Evolutionary conservation across 2,113 vertebrate species (phyloP), one percentile per base, ranked within the genome.

Genomic region (Lucifuga dentata): DNA sequence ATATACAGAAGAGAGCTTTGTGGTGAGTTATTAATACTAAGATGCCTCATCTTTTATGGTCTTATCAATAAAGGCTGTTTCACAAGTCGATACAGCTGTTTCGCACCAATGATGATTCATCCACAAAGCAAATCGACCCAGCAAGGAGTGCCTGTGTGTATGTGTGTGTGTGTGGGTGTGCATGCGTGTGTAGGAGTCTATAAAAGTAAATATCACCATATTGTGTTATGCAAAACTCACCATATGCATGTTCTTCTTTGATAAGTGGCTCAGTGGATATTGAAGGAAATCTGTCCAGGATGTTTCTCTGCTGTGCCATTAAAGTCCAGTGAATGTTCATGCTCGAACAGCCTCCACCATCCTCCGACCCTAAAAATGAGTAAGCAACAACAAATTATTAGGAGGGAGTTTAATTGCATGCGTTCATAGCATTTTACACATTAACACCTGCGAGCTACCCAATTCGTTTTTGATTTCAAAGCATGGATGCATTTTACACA

Each of bases 1-100:
- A 81, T 83, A 74, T 74, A 78, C 35, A 16, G 66, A 72, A 21
- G 52, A 70, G 40, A 68, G 78, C 76, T 81, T 75, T 82, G 81
- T 81, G 72, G 68, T 77, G 76, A 81, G 53, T 85, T 87, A 88
- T 85, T 86, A 86, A 87, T 84, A 70, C 68, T 56, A 66, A 64
- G 50, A 83, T 66, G 41, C 50, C 8, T 52, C 26, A 35, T 76
- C 71, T 60, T 89, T 86, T 80, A 86, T 74, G 68, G 74, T 59
- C 36, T 85, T 84, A 85, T 88, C 88, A 76, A 88, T 88, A 86
- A 60, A 56, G 33, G 36, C 74, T 65, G 57, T 78, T 84, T 60
- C 5, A 20, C 67, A 21, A 36, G 66, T 86, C 55, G 20, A 86
- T 89, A 62, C 16, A 61, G 70, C 59, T 67, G 55, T 78, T 82